Percentiles rank a stretch among this genome's conserved stretches.
Conservation (phyloP, 2,113 vertebrate species). For the Taxidea taxus region DNA sequence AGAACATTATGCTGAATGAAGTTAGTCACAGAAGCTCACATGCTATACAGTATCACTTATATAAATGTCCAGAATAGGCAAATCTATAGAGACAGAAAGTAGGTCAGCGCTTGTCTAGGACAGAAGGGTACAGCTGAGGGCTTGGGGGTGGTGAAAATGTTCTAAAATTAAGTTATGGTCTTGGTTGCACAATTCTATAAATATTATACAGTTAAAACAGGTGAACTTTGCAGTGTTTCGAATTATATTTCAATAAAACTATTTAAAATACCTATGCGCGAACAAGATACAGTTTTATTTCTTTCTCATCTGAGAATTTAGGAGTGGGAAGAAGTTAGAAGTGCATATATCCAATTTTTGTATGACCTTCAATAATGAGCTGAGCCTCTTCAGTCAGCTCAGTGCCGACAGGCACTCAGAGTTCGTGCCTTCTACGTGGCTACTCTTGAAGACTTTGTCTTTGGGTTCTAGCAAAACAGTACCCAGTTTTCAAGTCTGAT, state of each 20-base stretch:
- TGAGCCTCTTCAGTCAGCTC: neutral
- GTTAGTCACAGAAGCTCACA: neutral
- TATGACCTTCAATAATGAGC: neutral
- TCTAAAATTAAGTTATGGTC: neutral
- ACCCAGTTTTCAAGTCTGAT: neutral
- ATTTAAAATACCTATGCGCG: neutral
- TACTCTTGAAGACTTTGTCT: neutral
- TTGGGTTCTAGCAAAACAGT: neutral
- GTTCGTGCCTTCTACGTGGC: neutral
- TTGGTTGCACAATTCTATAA: neutral
- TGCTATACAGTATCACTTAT: neutral
- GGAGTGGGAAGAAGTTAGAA: neutral
- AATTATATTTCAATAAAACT: neutral
- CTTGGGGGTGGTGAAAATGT: neutral
- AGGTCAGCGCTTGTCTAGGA: neutral
- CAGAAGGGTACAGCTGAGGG: neutral
- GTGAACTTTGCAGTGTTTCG: neutral
- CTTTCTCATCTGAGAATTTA: neutral
- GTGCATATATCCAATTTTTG: neutral
- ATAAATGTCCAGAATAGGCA: no score
- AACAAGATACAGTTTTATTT: neutral
- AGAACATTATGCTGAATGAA: neutral
- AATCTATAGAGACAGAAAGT: neutral
- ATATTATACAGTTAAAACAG: neutral
- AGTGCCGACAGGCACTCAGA: neutral